Evolutionary conservation across 2,888 invertebrate genomes (phyloP), one percentile per base, ranked within the genome.

Genomic region (Leptothorax acervorum): DNA sequence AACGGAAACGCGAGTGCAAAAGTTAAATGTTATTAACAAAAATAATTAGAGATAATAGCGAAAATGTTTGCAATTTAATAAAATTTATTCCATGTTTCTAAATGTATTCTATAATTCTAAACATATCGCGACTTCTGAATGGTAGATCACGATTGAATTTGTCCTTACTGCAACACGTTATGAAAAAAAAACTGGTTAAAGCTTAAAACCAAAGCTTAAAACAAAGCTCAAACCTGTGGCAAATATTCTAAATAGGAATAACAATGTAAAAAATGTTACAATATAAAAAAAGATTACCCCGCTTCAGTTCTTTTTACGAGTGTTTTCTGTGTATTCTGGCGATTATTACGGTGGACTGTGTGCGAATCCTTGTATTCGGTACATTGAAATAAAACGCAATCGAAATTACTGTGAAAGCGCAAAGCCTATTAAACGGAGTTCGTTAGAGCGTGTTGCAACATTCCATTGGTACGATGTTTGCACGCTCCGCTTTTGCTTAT

Each of bases 361-460:
- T n/a, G 31, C 28, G 31, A 68, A 78, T 79, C 28, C 65, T 76
- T 39, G 65, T 66, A 51, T 53, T 11, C 15, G 4, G 39, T 51
- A 55, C 55, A 31, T 55, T 48, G 35, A 48, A 79, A 79, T 60
- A 81, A 81, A 71, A 48, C 18, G 12, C 48, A n/a, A 68, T 79
- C 48, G 79, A 79, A 71, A 79, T 81, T 81, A 81, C 48, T 57
- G 70, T 48, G 60, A 81, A 81, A 81, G 39, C 60, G 39, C 48
- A 57, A 71, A 81, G 60, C 48, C 60, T 81, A 62, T 81, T 81
- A 81, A 81, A n/a, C 23, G 23, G 12, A 57, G 15, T 60, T 81
- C 48, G 71, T 71, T 73, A 73, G 79, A 73, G 73, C 48, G 31
- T 71, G 28, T 9, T 45, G 55, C 31, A 78, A 28, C 12, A 48